phyloP scores from a whole-genome alignment of 2,113 vertebrate species.

The Chloroceryle aenea region DNA sequence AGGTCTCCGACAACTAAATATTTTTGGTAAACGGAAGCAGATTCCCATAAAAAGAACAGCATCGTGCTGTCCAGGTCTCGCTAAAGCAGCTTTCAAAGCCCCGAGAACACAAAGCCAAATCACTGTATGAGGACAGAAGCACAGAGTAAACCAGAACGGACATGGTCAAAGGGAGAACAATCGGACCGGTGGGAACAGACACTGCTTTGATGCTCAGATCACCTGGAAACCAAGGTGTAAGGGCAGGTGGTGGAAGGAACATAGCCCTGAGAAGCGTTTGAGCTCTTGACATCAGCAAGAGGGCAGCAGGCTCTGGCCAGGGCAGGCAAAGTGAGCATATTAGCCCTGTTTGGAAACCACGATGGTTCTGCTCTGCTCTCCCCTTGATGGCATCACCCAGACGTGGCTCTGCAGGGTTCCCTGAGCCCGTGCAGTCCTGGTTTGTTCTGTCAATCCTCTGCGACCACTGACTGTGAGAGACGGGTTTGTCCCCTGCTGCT shows the following conservation, averaged over 20 bases:
- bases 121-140: not conserved
- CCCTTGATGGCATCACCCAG: fast-evolving
- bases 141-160: not conserved
- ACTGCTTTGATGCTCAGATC: not conserved
- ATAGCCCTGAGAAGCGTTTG: fast-evolving
- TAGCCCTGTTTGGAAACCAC: fast-evolving
- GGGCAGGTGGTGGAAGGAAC: not conserved
- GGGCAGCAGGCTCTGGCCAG: not conserved
- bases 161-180: not conserved
- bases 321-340: fast-evolving
- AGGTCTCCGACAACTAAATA: not conserved
- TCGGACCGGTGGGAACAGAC: not conserved
- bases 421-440: no score
- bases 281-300: not conserved
- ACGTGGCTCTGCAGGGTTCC: fast-evolving
- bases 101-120: not conserved
- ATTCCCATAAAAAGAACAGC: not conserved
- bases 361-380: not conserved
- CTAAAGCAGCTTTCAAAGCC: not conserved
- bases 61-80: not conserved
- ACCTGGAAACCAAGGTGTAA: not conserved
- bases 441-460: not conserved
- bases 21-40: not conserved
- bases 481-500: not conserved
- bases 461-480: not conserved